phyloP scores from a whole-genome alignment of 2,113 vertebrate genomes.

The Galemys pyrenaicus region DNA sequence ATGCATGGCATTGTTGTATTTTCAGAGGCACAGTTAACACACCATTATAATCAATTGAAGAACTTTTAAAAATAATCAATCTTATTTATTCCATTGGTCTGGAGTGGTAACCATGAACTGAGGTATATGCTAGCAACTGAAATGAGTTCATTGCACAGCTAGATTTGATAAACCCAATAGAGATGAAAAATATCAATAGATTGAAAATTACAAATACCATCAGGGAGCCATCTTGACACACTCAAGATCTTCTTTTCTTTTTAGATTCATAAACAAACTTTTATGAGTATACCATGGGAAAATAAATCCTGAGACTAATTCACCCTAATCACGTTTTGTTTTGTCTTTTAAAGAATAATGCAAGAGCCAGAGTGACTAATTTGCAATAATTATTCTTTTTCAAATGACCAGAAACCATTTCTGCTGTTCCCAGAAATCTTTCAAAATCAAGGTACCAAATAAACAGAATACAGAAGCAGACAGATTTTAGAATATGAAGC shows the following conservation, averaged over 20 bases:
- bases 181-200: neutral
- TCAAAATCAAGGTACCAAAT: neutral
- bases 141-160: neutral
- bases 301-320: constrained; percentile 6
- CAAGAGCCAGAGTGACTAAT: neutral
- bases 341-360: neutral
- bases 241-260: neutral
- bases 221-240: neutral
- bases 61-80: neutral
- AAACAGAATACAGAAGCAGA: neutral
- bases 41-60: neutral
- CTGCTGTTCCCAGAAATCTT: neutral
- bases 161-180: neutral
- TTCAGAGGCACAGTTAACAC: neutral
- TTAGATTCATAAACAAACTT: neutral
- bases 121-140: neutral
- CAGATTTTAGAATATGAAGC: neutral
- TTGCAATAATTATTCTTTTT: constrained; percentile 6
- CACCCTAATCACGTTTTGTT: neutral
- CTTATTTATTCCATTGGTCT: neutral
- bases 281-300: neutral
- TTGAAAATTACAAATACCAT: neutral
- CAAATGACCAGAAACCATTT: constrained; percentile 15
- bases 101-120: neutral
- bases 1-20: neutral